Evolutionary conservation across 1,140 invertebrate genomes (phyloP).

Genomic region (Drosophila novamexicana): DNA sequence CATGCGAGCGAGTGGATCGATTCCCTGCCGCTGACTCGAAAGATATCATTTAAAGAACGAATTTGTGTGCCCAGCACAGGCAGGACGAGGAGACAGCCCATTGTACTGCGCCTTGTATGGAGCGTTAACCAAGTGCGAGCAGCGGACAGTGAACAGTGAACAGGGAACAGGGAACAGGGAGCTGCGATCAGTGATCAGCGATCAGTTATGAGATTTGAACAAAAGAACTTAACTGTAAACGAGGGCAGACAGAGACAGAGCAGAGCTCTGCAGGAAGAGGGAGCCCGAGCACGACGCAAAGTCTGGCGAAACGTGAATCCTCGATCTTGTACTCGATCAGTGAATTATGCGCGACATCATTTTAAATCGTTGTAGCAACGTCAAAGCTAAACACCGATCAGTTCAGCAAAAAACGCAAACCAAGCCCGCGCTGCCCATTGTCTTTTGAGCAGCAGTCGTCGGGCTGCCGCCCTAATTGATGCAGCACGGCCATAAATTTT

Average conservation of each 20-base stretch:
- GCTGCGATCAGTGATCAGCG: constrained; percentile 25
- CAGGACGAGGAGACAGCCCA: constrained; percentile 19
- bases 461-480: constrained; percentile 74
- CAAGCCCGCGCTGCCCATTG: constrained; percentile 45
- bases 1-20: constrained; percentile 56
- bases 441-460: constrained; percentile 57
- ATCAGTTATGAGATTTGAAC: constrained; percentile 80
- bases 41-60: constrained; percentile 39
- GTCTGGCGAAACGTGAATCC: constrained; percentile 37
- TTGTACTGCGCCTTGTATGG: constrained; percentile 50
- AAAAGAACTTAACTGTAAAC: constrained; percentile 80
- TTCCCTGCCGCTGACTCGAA: constrained; percentile 16
- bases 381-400: constrained; percentile 82
- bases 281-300: constrained; percentile 65
- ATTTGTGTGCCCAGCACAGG: constrained; percentile 16
- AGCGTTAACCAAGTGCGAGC: constrained; percentile 63
- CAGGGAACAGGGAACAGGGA: constrained; percentile 40
- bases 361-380: constrained; percentile 80
- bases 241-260: constrained; percentile 35
- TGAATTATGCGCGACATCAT: constrained; percentile 83
- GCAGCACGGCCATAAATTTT: constrained; percentile 77
- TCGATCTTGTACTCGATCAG: constrained; percentile 52
- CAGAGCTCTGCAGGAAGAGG: background rate
- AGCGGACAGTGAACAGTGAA: constrained; percentile 43
- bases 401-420: constrained; percentile 45